phyloP scores from a whole-genome alignment of 37 sponge, comb jelly and placozoan species.

The Ephydatia muelleri region DNA sequence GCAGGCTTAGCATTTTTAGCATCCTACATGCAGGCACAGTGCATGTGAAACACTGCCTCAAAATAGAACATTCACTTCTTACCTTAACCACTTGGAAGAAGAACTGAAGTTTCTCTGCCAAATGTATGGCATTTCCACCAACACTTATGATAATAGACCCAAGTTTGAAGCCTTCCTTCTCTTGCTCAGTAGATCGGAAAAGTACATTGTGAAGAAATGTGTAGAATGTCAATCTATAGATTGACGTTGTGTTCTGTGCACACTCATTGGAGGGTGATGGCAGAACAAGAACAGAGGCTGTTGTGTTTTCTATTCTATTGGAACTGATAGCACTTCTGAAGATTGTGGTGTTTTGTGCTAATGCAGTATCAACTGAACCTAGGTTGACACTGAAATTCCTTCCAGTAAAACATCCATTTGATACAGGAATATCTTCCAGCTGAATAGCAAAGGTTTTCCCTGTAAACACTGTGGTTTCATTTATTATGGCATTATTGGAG shows the following conservation, averaged over 20 bases:
- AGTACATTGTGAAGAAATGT: not conserved
- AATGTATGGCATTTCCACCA: not conserved
- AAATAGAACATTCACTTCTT: not conserved
- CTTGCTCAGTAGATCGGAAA: not conserved
- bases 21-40: slow-evolving; percentile 54
- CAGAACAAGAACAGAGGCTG: not conserved
- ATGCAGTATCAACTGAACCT: slow-evolving; percentile 23
- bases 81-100: not conserved
- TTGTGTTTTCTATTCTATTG: not conserved
- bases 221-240: not conserved
- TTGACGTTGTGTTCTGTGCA: not conserved
- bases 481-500: not conserved
- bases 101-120: not conserved
- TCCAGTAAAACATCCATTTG: not conserved
- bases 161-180: not conserved
- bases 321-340: not conserved
- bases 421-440: slow-evolving; percentile 24
- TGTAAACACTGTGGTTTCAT: not conserved
- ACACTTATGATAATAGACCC: not conserved
- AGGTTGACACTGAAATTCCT: slow-evolving; percentile 34
- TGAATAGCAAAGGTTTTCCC: slow-evolving; percentile 36
- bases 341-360: not conserved
- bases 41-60: not conserved
- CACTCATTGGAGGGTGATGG: not conserved
- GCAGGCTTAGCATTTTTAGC: slow-evolving; percentile 73